Evolutionary conservation across 2,797 vertebrate species (phyloP), one percentile per base, ranked within the genome.

Genomic region (Diplodus puntazzo): DNA sequence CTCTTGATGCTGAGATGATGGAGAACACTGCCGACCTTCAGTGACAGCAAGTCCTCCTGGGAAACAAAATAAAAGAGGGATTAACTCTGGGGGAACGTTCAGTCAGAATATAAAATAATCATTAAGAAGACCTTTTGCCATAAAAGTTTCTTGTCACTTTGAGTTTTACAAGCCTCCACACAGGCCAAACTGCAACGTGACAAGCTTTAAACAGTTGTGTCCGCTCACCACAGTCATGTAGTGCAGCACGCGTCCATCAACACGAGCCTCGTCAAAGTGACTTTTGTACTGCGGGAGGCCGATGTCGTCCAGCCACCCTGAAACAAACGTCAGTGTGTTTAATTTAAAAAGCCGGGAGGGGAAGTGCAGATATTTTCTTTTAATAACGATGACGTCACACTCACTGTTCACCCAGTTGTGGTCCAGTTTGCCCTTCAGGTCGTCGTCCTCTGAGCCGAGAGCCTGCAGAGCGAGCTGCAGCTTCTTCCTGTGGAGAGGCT

Each of bases 231-330:
- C 95, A 0, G 95, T 98, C 97, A 99, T 97, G 90, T 96, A 96
- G 85, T 99, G 97, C 46, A 99, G 96, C 97, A 98, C 96, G 25
- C 97, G 95, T 0, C 98, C 98, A 0, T 99, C 98, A 3, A 99
- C 96, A 23, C 97, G 96, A 0, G 96, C 97, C 79, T 99, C 98
- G 20, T 99, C 98, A 90, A 99, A 99, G 94, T 99, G 96, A 18
- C 96, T 98, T 88, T 99, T 99, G 58, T 99, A 99, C 88, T 99
- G 98, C 7, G 98, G 98, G 42, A 99, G 95, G 48, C 98, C 98
- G n/a, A 99, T 99, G 81, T 99, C 98, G 83, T 99, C 98, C 95
- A 99, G 89, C 98, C 98, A 99, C 46, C 97, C 98, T 95, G 89
- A 46, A 72, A 73, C 5, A 27, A 54, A 54, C 42, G 64, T 1